These are phyloP conservation scores for Myotis brandtii DNA, from an alignment of 2,113 vertebrate genomes.

Conservation along the genomic window DNA sequence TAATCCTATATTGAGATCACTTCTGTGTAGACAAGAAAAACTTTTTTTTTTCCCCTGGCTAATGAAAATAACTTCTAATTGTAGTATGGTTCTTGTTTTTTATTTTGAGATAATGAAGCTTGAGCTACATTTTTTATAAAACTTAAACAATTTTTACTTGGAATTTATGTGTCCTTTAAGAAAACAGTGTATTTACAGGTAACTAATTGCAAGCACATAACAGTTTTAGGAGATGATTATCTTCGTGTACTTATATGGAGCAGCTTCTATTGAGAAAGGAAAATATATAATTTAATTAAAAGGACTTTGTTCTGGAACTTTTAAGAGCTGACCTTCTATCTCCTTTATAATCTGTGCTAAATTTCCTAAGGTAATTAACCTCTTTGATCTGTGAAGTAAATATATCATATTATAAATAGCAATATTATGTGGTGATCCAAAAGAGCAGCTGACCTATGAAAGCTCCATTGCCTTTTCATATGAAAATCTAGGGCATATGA, in stretches of 20 bases:
- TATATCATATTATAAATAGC: slow-evolving; percentile 54
- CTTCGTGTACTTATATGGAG: background rate
- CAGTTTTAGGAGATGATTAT: background rate
- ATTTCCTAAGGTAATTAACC: slow-evolving; percentile 58
- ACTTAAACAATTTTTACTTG: background rate
- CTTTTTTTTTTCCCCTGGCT: background rate
- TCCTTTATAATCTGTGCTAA: background rate
- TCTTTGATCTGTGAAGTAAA: slow-evolving; percentile 54
- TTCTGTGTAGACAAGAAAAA: background rate
- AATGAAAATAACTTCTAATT: background rate
- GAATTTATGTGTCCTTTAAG: background rate
- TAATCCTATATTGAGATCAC: background rate
- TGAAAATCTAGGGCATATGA: slow-evolving; percentile 3
- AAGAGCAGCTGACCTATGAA: slow-evolving; percentile 51
- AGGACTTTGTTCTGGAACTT: background rate
- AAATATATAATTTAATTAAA: slow-evolving; percentile 39
- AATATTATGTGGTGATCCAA: slow-evolving; percentile 1
- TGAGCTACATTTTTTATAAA: background rate
- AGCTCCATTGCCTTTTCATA: slow-evolving; percentile 25
- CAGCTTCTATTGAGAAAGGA: background rate
- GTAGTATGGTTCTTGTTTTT: background rate
- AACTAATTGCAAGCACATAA: background rate
- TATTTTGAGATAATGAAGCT: background rate
- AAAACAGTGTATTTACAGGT: background rate
- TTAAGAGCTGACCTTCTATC: background rate